A percentile compares a stretch with the other conserved stretches of the same genome.
Conservation (phyloP, 2,888 invertebrate genomes). For the Notodonta dromedarius region DNA sequence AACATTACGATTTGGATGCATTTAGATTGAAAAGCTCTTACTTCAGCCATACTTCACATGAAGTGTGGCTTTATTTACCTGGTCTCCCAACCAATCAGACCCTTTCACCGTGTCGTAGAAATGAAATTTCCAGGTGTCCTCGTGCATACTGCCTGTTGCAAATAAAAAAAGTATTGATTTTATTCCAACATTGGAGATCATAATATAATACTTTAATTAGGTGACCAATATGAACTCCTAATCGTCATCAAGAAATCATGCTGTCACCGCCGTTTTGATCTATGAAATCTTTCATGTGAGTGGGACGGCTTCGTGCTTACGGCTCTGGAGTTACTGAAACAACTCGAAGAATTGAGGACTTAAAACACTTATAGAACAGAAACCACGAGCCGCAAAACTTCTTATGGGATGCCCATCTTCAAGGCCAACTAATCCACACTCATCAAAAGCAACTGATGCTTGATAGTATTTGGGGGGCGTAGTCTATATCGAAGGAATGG, state of each 20-base stretch:
- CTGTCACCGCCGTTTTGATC: too few relatives aligned
- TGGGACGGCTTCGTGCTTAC: too few relatives aligned
- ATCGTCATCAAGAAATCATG: too few relatives aligned
- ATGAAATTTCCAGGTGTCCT: constrained; percentile 98
- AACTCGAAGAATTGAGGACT: too few relatives aligned
- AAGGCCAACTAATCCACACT: neutral
- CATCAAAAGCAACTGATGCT: neutral
- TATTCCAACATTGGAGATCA: neutral
- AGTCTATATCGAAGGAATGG: neutral
- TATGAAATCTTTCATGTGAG: too few relatives aligned
- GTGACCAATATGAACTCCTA: too few relatives aligned
- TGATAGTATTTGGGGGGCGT: neutral
- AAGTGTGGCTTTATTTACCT: constrained; percentile 60
- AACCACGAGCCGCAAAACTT: too few relatives aligned
- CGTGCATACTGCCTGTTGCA: constrained; percentile 90
- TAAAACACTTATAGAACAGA: too few relatives aligned
- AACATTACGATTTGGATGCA: neutral
- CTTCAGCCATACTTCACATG: neutral
- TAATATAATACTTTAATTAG: too few relatives aligned
- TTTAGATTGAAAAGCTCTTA: neutral
- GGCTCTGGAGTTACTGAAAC: too few relatives aligned
- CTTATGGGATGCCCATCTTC: neutral
- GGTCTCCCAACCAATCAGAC: constrained; percentile 99
- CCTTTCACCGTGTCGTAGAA: constrained; percentile 99
- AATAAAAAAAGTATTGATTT: neutral